Conservation (phyloP, 1,140 invertebrate species). For the Drosophila funebris region DNA sequence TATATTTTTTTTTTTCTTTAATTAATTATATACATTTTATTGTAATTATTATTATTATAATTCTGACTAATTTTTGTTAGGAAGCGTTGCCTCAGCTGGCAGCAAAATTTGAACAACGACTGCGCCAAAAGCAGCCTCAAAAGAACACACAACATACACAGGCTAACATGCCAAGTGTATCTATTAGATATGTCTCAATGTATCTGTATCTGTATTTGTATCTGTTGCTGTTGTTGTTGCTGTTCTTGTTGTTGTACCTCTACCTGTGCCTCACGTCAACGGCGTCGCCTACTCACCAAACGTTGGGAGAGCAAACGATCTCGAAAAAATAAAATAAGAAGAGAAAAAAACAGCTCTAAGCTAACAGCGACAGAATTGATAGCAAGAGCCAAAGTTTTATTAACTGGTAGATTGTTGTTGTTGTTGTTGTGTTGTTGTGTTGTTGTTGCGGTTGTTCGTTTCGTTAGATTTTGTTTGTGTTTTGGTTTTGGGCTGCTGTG, state of each 20-base stretch:
- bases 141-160: constrained; percentile 15
- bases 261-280: constrained; percentile 29
- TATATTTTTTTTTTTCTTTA: not conserved
- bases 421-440: constrained; percentile 6
- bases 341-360: not conserved
- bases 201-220: constrained; percentile 27
- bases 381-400: constrained; percentile 41
- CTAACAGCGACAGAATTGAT: constrained; percentile 22
- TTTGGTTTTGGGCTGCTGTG: constrained; percentile 24
- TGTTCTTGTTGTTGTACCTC: constrained; percentile 14
- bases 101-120: constrained; percentile 20
- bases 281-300: constrained; percentile 30
- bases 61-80: not conserved
- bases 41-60: not conserved
- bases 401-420: constrained; percentile 31
- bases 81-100: not conserved
- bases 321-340: not conserved
- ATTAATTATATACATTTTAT: not conserved
- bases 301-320: constrained; percentile 19
- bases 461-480: constrained; percentile 17
- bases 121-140: not conserved
- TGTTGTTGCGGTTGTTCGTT: constrained; percentile 4
- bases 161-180: constrained; percentile 31
- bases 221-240: no score
- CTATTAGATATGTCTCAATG: constrained; percentile 42